A percentile compares a stretch with the other conserved stretches of the same genome.
Evolutionary conservation across 2,888 invertebrate genomes (phyloP).

Genomic region (Hesperia comma): DNA sequence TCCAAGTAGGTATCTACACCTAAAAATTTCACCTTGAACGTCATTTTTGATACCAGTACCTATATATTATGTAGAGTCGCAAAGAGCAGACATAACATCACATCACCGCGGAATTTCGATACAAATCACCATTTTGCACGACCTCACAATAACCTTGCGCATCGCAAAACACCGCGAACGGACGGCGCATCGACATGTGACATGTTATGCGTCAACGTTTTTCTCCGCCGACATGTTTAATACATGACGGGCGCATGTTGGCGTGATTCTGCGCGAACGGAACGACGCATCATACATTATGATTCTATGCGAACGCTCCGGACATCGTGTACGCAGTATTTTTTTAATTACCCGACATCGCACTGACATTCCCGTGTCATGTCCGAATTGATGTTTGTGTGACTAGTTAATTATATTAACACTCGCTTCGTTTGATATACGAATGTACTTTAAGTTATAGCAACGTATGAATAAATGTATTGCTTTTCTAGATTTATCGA

Average conservation of each 20-base stretch:
- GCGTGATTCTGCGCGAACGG: slow-evolving; percentile 49
- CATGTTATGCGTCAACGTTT: slow-evolving; percentile 20
- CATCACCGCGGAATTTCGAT: background rate
- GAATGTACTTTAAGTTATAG: too few species aligned
- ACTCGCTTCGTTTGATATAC: background rate
- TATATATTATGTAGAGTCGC: too few species aligned
- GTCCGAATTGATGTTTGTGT: slow-evolving; percentile 4
- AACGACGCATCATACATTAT: slow-evolving; percentile 34
- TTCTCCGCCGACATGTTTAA: slow-evolving; percentile 51
- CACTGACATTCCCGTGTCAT: background rate
- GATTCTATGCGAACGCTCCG: slow-evolving; percentile 11
- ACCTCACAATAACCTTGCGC: slow-evolving; percentile 25
- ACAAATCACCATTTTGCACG: slow-evolving; percentile 3
- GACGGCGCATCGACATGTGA: slow-evolving; percentile 25
- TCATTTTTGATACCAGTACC: too few species aligned
- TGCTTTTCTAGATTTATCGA: too few species aligned
- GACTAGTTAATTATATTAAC: slow-evolving; percentile 8
- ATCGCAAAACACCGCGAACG: background rate
- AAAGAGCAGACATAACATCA: too few species aligned
- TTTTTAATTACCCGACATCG: slow-evolving; percentile 6
- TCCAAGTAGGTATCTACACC: too few species aligned
- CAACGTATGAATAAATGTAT: too few species aligned
- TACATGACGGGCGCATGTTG: slow-evolving; percentile 63
- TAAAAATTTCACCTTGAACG: too few species aligned
- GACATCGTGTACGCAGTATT: slow-evolving; percentile 1